These are phyloP conservation scores for Neotoxoptera formosana DNA, from an alignment of 1,140 invertebrate genomes.

Conservation along the genomic window DNA sequence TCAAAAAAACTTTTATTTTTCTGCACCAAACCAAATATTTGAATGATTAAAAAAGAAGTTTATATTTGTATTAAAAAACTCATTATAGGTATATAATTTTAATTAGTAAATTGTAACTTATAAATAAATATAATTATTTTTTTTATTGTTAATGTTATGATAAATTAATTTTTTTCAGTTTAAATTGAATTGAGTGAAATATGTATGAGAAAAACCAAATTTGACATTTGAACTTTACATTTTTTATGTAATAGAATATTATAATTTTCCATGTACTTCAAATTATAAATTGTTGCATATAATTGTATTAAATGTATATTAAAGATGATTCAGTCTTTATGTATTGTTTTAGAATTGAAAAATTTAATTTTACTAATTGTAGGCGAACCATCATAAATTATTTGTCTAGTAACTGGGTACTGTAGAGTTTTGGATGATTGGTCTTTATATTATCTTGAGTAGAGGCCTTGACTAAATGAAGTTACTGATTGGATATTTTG, in stretches of 20 bases:
- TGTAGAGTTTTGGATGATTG: conserved; percentile 13
- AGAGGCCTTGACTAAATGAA: conserved; percentile 58
- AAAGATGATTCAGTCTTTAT: conserved; percentile 44
- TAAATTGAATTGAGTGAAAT: neutral
- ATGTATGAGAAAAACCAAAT: neutral
- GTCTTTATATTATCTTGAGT: conserved; percentile 53
- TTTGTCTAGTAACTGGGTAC: conserved; percentile 47
- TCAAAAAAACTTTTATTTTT: neutral
- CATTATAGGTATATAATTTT: neutral
- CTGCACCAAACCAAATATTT: neutral
- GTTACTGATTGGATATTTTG: conserved; percentile 66
- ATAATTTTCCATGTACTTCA: neutral
- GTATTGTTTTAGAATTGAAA: conserved; percentile 48
- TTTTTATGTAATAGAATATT: conserved; percentile 16
- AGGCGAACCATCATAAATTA: conserved; percentile 50
- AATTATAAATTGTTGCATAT: neutral
- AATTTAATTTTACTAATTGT: conserved; percentile 51
- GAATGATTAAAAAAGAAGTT: neutral
- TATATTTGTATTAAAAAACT: neutral
- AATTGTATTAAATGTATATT: neutral
- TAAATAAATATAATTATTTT: neutral
- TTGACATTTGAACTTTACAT: neutral
- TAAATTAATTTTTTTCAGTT: neutral
- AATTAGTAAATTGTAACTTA: neutral
- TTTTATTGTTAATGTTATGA: neutral